Evolutionary conservation across 2,888 invertebrate species (phyloP).

Genomic region (Drosophila neonasuta): DNA sequence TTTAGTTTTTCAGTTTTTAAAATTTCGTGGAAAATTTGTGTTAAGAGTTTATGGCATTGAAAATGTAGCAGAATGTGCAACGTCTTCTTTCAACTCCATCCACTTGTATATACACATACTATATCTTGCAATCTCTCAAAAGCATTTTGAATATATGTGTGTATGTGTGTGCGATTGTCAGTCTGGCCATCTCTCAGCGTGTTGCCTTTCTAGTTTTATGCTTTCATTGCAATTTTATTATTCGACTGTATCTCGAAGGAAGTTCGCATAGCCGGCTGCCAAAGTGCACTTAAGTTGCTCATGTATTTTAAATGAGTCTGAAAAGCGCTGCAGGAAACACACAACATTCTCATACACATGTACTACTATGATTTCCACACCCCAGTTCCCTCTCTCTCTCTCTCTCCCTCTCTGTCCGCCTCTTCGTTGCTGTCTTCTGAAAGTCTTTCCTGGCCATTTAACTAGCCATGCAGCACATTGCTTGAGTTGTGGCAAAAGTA

Average conservation of each 20-base stretch:
- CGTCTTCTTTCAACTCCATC: slow-evolving; percentile 16
- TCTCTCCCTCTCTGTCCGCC: neutral
- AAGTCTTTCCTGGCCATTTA: slow-evolving; percentile 47
- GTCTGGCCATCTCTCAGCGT: slow-evolving; percentile 37
- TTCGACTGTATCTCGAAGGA: slow-evolving; percentile 71
- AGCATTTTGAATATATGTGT: slow-evolving; percentile 35
- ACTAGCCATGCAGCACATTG: slow-evolving; percentile 44
- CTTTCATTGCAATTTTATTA: slow-evolving; percentile 77
- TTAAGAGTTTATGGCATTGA: slow-evolving; percentile 20
- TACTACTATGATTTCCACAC: slow-evolving; percentile 40
- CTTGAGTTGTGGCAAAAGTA: slow-evolving; percentile 39
- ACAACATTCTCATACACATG: slow-evolving; percentile 49
- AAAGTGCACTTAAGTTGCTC: slow-evolving; percentile 80
- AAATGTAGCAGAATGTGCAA: slow-evolving; percentile 45
- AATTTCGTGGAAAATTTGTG: slow-evolving; percentile 45
- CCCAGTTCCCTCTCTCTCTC: neutral
- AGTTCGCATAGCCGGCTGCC: slow-evolving; percentile 70
- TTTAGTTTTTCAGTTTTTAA: slow-evolving; percentile 35
- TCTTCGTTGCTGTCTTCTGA: neutral
- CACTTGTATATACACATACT: slow-evolving; percentile 4
- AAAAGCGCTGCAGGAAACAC: slow-evolving; percentile 76
- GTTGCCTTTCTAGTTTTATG: slow-evolving; percentile 71
- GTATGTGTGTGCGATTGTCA: slow-evolving; percentile 6
- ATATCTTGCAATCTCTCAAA: slow-evolving; percentile 27
- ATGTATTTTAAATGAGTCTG: slow-evolving; percentile 79